A percentile compares a stretch with the other conserved stretches of the same genome.
Evolutionary conservation across 2,113 vertebrate genomes (phyloP).

Genomic region (Nibea coibor): DNA sequence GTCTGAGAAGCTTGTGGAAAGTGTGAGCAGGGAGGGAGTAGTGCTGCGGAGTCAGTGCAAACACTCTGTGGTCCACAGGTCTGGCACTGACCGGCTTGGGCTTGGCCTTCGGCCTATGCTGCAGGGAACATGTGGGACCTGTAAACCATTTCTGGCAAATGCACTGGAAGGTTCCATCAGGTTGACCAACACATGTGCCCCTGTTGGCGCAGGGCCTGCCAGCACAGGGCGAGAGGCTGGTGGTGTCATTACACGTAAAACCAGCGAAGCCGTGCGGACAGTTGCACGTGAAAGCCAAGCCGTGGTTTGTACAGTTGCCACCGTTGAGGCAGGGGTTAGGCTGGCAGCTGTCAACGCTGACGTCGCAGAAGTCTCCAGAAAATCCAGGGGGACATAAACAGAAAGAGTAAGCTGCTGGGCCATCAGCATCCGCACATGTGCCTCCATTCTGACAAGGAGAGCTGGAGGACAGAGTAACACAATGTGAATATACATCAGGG

Average conservation of each 20-base stretch:
- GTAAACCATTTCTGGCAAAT: slow-evolving; percentile 85
- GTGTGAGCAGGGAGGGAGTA: slow-evolving; percentile 84
- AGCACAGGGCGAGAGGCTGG: slow-evolving; percentile 75
- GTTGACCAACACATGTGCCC: slow-evolving; percentile 84
- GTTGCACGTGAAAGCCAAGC: slow-evolving; percentile 85
- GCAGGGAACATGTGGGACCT: slow-evolving; percentile 85
- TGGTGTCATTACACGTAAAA: slow-evolving; percentile 85
- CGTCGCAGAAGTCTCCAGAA: slow-evolving; percentile 91
- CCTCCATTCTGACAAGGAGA: slow-evolving; percentile 94
- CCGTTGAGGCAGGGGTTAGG: slow-evolving; percentile 91
- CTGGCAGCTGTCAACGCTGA: slow-evolving; percentile 85
- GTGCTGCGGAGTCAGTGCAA: slow-evolving; percentile 74
- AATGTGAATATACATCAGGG: slow-evolving; percentile 26
- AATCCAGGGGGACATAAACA: slow-evolving; percentile 91
- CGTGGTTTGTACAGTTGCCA: slow-evolving; percentile 88
- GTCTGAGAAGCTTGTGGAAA: slow-evolving; percentile 85
- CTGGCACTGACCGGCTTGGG: slow-evolving; percentile 58
- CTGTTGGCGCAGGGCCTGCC: slow-evolving; percentile 87
- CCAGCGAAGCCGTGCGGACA: slow-evolving; percentile 89
- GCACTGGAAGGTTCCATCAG: slow-evolving; percentile 86
- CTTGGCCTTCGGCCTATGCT: slow-evolving; percentile 59
- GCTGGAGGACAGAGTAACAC: slow-evolving; percentile 79
- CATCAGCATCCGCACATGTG: slow-evolving; percentile 85
- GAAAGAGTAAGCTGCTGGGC: slow-evolving; percentile 82
- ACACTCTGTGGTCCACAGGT: slow-evolving; percentile 70